Conservation (phyloP, 2,113 vertebrate species). For the Tupaia chinensis region DNA sequence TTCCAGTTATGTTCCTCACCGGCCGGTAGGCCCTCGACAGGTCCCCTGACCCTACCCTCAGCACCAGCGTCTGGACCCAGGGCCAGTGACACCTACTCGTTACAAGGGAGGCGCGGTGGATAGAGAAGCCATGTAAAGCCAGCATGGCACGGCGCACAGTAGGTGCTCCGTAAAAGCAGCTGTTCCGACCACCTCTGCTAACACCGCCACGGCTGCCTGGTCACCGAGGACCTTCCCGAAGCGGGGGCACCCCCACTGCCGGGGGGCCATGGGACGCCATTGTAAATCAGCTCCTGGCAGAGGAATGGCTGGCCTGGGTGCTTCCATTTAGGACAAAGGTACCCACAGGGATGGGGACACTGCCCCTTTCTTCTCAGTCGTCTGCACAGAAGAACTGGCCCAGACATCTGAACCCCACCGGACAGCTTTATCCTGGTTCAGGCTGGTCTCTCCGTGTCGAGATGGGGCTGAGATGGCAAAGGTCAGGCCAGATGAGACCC, state of each 20-base stretch:
- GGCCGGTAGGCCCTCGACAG: background rate
- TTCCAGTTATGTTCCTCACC: background rate
- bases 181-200: background rate
- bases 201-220: background rate
- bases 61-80: background rate
- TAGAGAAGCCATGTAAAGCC: background rate
- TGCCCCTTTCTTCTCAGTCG: background rate
- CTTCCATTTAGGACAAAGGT: constrained; percentile 26
- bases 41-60: background rate
- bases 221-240: background rate
- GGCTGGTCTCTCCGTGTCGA: background rate
- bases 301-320: background rate
- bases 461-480: background rate
- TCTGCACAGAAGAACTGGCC: background rate
- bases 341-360: background rate
- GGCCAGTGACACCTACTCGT: fast-evolving
- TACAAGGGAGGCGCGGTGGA: background rate
- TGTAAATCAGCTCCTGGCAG: no score
- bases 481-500: background rate
- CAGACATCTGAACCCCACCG: background rate
- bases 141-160: background rate
- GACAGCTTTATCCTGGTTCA: background rate
- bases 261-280: background rate
- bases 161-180: background rate
- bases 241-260: background rate